These are phyloP conservation scores for Rosalia funebris DNA, from an alignment of 2,888 invertebrate genomes.

Conservation along the genomic window DNA sequence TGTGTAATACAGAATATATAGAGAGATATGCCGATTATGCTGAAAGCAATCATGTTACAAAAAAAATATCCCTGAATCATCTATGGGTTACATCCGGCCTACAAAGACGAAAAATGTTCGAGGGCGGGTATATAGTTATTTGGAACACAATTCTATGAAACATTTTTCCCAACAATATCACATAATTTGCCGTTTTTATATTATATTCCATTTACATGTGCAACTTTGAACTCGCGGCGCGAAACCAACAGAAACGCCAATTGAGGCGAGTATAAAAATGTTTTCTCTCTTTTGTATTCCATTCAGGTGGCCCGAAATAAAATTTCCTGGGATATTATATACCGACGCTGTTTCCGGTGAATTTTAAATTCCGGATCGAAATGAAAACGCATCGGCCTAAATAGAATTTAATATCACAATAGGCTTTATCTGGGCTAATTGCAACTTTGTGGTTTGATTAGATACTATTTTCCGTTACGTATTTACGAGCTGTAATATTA, in stretches of 20 bases:
- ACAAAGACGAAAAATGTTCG: background rate
- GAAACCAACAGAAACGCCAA: background rate
- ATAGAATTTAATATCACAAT: background rate
- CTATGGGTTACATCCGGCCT: background rate
- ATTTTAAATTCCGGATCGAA: conserved; percentile 4
- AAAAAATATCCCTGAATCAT: background rate
- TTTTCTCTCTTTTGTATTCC: background rate
- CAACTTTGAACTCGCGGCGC: no score
- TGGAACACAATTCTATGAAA: background rate
- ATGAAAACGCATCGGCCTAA: conserved; percentile 5
- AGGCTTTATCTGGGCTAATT: conserved; percentile 7
- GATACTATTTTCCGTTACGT: conserved; percentile 7
- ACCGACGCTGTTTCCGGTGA: background rate
- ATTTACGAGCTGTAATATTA: background rate
- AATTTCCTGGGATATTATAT: conserved; percentile 1
- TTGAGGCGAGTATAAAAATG: background rate
- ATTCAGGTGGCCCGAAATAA: background rate
- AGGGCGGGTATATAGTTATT: background rate
- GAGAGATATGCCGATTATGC: background rate
- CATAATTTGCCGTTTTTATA: background rate
- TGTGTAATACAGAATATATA: background rate
- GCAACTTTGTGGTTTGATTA: conserved; percentile 8
- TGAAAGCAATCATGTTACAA: background rate
- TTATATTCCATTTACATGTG: background rate
- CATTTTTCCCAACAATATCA: background rate